These are phyloP conservation scores for Oriolus oriolus DNA, from an alignment of 2,113 vertebrate species.

Conservation along the genomic window DNA sequence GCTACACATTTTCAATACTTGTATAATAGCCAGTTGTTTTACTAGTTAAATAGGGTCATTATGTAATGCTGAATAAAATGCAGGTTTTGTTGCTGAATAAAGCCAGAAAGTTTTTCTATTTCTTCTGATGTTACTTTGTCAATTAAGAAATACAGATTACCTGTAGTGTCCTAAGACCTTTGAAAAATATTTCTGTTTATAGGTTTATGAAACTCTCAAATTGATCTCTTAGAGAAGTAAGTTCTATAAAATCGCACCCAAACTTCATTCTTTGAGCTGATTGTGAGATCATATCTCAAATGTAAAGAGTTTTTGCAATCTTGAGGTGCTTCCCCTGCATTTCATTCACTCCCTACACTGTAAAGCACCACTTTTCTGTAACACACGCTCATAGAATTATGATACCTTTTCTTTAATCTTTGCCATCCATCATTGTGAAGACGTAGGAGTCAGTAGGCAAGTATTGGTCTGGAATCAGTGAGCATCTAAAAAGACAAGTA, in stretches of 20 bases:
- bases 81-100: background rate
- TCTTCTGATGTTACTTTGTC: constrained; percentile 27
- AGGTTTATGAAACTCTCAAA: background rate
- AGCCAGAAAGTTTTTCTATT: background rate
- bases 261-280: background rate
- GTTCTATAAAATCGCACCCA: background rate
- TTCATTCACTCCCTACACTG: background rate
- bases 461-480: background rate
- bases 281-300: background rate
- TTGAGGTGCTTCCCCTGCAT: background rate
- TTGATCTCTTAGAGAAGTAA: background rate
- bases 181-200: background rate
- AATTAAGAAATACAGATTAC: background rate
- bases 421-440: constrained; percentile 27
- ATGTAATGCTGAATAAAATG: background rate
- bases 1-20: background rate
- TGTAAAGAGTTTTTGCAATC: background rate
- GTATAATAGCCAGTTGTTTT: background rate
- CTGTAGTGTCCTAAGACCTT: background rate
- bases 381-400: background rate
- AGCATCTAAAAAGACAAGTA: background rate
- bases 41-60: background rate
- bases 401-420: background rate
- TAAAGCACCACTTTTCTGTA: background rate
- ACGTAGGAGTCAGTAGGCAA: background rate